Conservation (phyloP, 2,797 vertebrate species). For the Poeciliopsis turneri region DNA sequence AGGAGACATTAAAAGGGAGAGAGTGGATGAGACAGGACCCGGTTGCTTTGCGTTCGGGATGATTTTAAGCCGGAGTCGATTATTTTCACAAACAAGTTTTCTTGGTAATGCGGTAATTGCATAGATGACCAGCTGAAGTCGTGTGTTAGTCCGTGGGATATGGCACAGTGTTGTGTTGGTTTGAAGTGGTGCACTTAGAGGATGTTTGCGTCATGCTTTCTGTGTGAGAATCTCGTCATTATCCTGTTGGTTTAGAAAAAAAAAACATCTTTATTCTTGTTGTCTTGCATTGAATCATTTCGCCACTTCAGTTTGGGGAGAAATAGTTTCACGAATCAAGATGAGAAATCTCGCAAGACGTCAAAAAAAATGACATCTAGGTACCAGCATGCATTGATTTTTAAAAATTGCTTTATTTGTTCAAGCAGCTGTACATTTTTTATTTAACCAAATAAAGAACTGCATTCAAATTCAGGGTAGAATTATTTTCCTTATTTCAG, state of each 20-base stretch:
- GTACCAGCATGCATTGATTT: too few relatives aligned
- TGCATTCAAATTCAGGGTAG: neutral
- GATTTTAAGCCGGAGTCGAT: neutral
- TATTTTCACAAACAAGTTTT: neutral
- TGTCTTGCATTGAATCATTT: conserved; percentile 1
- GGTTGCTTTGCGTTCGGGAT: conserved; percentile 33
- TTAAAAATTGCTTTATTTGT: neutral
- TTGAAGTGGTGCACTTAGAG: conserved; percentile 58
- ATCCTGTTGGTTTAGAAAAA: neutral
- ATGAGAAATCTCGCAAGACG: neutral
- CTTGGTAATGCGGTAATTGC: conserved; percentile 45
- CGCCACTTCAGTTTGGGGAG: neutral
- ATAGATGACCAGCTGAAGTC: conserved; percentile 35
- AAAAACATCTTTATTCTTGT: neutral
- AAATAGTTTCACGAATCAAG: neutral
- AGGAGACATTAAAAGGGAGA: conserved; percentile 30
- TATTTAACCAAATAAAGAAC: neutral
- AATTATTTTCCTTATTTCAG: neutral
- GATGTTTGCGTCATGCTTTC: conserved; percentile 56
- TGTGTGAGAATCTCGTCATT: conserved; percentile 31
- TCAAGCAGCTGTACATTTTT: neutral
- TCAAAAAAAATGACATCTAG: neutral
- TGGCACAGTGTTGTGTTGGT: conserved; percentile 43
- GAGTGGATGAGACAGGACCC: conserved; percentile 45
- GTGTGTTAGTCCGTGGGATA: conserved; percentile 16